Percentiles rank a stretch among this genome's conserved stretches.
These are phyloP conservation scores for Apamea crenata DNA, from an alignment of 2,888 invertebrate genomes.

Conservation along the genomic window DNA sequence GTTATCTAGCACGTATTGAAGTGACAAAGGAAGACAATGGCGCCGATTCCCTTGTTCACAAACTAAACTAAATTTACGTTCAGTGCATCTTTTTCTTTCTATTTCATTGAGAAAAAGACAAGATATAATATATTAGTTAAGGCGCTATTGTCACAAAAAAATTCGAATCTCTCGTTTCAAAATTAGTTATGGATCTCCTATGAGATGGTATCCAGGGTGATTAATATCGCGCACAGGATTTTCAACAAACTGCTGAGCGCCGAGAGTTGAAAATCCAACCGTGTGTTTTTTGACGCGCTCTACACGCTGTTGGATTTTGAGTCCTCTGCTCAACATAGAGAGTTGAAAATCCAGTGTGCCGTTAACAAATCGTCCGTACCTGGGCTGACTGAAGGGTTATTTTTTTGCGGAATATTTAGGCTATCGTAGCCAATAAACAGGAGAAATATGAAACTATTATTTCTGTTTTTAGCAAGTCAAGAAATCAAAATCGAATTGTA, in stretches of 20 bases:
- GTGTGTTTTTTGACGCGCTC: background rate
- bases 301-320: background rate
- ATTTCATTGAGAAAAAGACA: too few relatives aligned
- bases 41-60: too few relatives aligned
- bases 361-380: background rate
- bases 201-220: background rate
- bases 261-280: background rate
- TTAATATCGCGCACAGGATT: background rate
- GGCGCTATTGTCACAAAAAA: background rate
- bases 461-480: background rate
- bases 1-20: background rate
- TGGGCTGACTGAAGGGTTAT: background rate
- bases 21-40: background rate
- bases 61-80: too few relatives aligned
- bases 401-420: background rate
- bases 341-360: background rate
- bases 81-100: too few relatives aligned
- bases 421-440: background rate
- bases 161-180: slow-evolving; percentile 20
- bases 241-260: background rate
- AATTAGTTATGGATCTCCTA: slow-evolving; percentile 17
- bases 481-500: background rate
- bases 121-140: too few relatives aligned
- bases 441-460: background rate
- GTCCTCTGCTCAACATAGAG: background rate